Evolutionary conservation across 2,797 vertebrate genomes (phyloP).

Genomic region (Peromyscus attwateri): DNA sequence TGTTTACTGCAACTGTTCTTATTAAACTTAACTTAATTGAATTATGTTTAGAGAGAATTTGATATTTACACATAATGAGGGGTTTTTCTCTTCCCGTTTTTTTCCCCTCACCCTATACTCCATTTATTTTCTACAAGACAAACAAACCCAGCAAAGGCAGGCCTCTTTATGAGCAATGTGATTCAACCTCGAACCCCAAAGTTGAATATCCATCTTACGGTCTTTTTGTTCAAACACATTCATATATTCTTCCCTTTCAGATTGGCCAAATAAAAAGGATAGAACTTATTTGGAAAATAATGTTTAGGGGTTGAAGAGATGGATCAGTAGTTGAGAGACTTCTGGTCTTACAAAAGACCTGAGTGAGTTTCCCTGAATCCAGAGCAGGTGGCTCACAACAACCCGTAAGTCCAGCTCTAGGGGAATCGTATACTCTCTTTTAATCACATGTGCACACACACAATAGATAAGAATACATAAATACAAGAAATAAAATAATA

Average conservation of each 20-base stretch:
- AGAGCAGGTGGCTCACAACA: neutral
- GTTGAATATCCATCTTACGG: neutral
- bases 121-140: neutral
- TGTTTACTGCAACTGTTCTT: constrained; percentile 40
- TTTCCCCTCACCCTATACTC: neutral
- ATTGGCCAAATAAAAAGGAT: constrained; percentile 4
- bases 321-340: neutral
- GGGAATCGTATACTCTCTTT: neutral
- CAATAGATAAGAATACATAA: neutral
- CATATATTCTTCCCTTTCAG: neutral
- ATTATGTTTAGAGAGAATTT: constrained; percentile 27
- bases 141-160: constrained; percentile 24
- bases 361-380: neutral
- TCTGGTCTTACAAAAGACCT: neutral
- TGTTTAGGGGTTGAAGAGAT: neutral
- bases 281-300: constrained; percentile 40
- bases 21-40: constrained; percentile 52
- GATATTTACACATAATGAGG: neutral
- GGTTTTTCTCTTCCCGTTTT: neutral
- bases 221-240: constrained; percentile 32
- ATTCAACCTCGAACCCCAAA: constrained; percentile 26
- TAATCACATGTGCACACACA: neutral
- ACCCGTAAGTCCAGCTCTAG: neutral
- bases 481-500: neutral
- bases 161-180: neutral